A percentile compares a stretch with the other conserved stretches of the same genome.
These are phyloP conservation scores for Henricia sp. DNA, from an alignment of 53 echinoderm and acorn worm species.

Conservation along the genomic window DNA sequence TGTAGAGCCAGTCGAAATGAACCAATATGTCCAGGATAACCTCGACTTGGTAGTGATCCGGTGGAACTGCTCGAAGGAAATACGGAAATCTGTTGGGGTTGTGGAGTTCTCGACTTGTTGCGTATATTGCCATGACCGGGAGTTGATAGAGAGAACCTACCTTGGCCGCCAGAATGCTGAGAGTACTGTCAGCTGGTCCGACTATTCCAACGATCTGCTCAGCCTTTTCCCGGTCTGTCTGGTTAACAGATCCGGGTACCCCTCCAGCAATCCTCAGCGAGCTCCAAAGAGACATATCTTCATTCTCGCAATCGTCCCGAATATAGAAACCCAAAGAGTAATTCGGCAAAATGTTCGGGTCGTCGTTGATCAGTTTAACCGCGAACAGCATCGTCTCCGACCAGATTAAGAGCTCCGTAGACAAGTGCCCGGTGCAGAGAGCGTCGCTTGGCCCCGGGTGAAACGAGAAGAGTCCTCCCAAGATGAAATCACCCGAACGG, in stretches of 20 bases:
- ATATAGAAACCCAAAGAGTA: background rate
- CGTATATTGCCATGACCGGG: slow-evolving; percentile 19
- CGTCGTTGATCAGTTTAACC: background rate
- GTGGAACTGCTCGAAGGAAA: slow-evolving; percentile 32
- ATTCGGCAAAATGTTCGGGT: background rate
- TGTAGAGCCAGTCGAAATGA: slow-evolving; percentile 35
- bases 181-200: slow-evolving; percentile 12
- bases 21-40: slow-evolving; percentile 29
- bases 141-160: slow-evolving; percentile 30
- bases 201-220: slow-evolving; percentile 23
- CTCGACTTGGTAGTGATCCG: slow-evolving; percentile 37
- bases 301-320: background rate
- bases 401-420: background rate
- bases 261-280: slow-evolving; percentile 9
- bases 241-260: background rate
- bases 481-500: background rate
- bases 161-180: slow-evolving; percentile 25
- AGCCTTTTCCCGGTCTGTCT: background rate
- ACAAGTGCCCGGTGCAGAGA: background rate
- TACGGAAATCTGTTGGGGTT: slow-evolving; percentile 24
- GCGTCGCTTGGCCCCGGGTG: background rate
- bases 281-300: background rate
- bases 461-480: slow-evolving; percentile 1
- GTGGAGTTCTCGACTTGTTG: slow-evolving; percentile 25
- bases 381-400: background rate